Base-by-base conservation (phyloP, 1,140 invertebrate species). In the Drosophila paulistorum region DNA sequence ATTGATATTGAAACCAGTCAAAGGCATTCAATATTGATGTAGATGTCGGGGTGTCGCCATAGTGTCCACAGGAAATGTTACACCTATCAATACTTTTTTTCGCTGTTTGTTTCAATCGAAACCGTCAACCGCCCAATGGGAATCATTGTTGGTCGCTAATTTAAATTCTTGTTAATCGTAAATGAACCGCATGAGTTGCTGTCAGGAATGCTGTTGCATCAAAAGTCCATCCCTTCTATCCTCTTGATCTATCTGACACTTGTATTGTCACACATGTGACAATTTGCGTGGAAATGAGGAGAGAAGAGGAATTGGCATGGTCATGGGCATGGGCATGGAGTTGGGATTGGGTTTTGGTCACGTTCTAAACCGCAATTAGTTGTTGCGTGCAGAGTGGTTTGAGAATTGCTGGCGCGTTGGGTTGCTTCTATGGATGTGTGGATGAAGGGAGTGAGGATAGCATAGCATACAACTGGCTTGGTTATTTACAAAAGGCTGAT, bases 331-430 rank as follows among this genome's bases (percentile, higher is more conserved):
- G 48, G 51, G 54, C 42, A 67, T 54, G 41, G 57, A 7, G 35
- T 62, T 54, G 42, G 57, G 48, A 13, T 37, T 61, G 51, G 23
- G 57, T 39, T 58, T 66, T 67, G 80, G 82, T 87, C 82, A 86
- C 83, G 82, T 86, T 87, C 62, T 63, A 55, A 68, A 83, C 83
- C 83, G 83, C 83, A 86, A 86, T 86, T 86, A 87, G 83, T 86
- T 65, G 83, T 65, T 51, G 45, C 45, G 45, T 51, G 45, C 45
- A 51, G 45, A 51, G 45, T 51, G 45, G 45, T 51, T 71, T 73
- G 70, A 70, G 76, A 72, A 76, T 76, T 79, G 82, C 61, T 39
- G 37, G 37, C 9, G 37, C 37, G 11, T 39, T 39, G 37, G 37
- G 11, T 11, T 11, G 37, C 37, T 13, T 39, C 10, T 11, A 39